These are phyloP conservation scores for Whitmania pigra DNA, from an alignment of 1,140 invertebrate species.

Conservation along the genomic window DNA sequence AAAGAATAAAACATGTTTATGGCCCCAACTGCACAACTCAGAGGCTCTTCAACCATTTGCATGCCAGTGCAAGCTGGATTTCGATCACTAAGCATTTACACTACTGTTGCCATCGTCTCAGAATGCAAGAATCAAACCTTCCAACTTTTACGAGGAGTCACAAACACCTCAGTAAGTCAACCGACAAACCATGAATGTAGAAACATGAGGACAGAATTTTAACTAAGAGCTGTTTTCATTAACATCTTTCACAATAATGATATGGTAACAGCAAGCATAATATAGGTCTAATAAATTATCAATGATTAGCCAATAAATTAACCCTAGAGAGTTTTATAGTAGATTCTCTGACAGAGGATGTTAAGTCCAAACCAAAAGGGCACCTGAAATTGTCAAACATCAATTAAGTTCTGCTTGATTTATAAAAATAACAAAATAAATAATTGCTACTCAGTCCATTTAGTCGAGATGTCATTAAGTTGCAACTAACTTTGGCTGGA, in stretches of 20 bases:
- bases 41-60: no score
- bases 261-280: neutral
- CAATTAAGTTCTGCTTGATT: slow-evolving; percentile 12
- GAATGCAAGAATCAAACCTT: no score
- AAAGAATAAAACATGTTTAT: no score
- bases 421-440: slow-evolving; percentile 20
- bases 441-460: slow-evolving; percentile 14
- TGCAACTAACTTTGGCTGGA: slow-evolving; percentile 44
- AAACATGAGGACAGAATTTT: neutral
- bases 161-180: no score
- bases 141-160: no score
- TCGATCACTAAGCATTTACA: no score
- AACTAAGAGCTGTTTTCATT: neutral
- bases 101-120: no score
- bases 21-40: no score
- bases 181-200: no score
- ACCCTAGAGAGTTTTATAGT: slow-evolving; percentile 43
- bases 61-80: no score
- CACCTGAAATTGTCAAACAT: slow-evolving; percentile 32
- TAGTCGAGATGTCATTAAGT: neutral
- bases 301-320: slow-evolving; percentile 23
- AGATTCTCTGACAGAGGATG: slow-evolving; percentile 44
- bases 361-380: slow-evolving; percentile 49
- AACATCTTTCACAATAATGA: neutral
- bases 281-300: neutral